Conservation (phyloP, 1,140 invertebrate species). For the Carposina sasakii region DNA sequence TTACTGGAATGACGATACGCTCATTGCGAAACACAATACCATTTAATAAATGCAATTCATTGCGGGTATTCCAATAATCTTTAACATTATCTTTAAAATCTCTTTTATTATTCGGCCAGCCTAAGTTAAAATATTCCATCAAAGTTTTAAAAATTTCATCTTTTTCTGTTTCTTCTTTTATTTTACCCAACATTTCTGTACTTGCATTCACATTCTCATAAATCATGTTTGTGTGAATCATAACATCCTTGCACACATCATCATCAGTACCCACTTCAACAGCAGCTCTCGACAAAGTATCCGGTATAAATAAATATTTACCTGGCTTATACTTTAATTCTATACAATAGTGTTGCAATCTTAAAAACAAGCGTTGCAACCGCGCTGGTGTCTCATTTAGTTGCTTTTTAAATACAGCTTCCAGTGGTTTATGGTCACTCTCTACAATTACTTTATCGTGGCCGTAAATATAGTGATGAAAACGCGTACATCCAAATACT, state of each 20-base stretch:
- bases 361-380: constrained; percentile 26
- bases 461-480: constrained; percentile 14
- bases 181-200: neutral
- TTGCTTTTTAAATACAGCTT: constrained; percentile 50
- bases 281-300: constrained; percentile 5
- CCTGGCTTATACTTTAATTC: constrained; percentile 8
- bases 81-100: neutral
- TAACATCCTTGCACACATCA: neutral
- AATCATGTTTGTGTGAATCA: constrained; percentile 2
- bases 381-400: constrained; percentile 41
- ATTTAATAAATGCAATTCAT: constrained; percentile 6
- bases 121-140: neutral
- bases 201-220: neutral
- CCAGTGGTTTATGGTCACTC: constrained; percentile 65
- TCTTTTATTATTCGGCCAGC: constrained; percentile 8
- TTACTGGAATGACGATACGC: constrained; percentile 1
- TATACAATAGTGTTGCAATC: constrained; percentile 4
- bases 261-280: neutral
- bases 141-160: neutral
- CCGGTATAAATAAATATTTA: neutral
- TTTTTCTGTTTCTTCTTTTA: constrained; percentile 5
- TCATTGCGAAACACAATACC: constrained; percentile 3
- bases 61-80: constrained; percentile 1
- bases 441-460: constrained; percentile 32
- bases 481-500: constrained; percentile 6